phyloP scores from a whole-genome alignment of 2,113 vertebrate genomes.

The Brachionichthys hirsutus region DNA sequence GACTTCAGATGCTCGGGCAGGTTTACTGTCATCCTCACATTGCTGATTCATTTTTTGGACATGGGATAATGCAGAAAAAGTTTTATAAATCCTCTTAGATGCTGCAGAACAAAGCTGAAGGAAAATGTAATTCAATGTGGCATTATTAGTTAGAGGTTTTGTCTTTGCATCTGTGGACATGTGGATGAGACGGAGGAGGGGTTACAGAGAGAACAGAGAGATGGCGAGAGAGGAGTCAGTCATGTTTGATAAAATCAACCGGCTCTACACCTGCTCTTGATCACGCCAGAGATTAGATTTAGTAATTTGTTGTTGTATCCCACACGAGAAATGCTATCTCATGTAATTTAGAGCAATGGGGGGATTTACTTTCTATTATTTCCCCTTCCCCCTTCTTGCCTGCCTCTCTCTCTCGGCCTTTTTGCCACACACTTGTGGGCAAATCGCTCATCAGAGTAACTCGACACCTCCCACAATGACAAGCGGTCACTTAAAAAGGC shows the following conservation, averaged over 20 bases:
- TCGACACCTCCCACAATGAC: constrained; percentile 63
- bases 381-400: constrained; percentile 22
- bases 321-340: constrained; percentile 27
- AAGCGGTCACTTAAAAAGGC: constrained; percentile 74
- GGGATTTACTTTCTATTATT: constrained; percentile 43
- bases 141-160: constrained; percentile 58
- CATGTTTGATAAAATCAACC: constrained; percentile 53
- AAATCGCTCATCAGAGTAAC: constrained; percentile 52
- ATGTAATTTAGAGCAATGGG: constrained; percentile 22
- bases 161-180: constrained; percentile 67
- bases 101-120: constrained; percentile 11
- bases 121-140: constrained; percentile 53
- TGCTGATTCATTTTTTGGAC: constrained; percentile 36
- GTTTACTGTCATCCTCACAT: constrained; percentile 34
- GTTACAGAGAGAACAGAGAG: neutral
- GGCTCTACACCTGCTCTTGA: constrained; percentile 31
- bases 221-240: constrained; percentile 15
- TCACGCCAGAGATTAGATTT: constrained; percentile 47
- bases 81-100: constrained; percentile 24
- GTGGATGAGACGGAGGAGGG: constrained; percentile 31
- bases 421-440: constrained; percentile 34
- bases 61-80: constrained; percentile 10
- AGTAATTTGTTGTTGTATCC: constrained; percentile 47
- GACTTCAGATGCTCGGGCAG: constrained; percentile 35
- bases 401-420: constrained; percentile 14